These are phyloP conservation scores for Drosophila mayri DNA, from an alignment of 1,140 invertebrate genomes.

Conservation along the genomic window DNA sequence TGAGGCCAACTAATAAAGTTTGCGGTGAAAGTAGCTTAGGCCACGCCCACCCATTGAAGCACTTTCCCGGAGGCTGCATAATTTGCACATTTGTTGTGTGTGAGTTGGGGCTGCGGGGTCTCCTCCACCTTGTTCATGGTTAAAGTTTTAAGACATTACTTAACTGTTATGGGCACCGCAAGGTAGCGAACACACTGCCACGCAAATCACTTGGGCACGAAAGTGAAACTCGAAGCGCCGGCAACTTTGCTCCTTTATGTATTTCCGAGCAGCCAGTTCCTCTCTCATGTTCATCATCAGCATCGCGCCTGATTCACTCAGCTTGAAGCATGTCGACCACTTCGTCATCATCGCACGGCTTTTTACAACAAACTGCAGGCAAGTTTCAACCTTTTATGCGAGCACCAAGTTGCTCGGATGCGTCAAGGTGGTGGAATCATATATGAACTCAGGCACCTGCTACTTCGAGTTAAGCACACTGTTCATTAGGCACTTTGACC, in stretches of 20 bases:
- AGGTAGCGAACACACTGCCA: conserved; percentile 50
- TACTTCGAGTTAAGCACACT: conserved; percentile 8
- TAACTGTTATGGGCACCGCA: conserved; percentile 80
- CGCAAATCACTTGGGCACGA: conserved; percentile 77
- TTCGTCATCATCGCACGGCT: conserved; percentile 45
- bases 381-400: conserved; percentile 75
- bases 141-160: conserved; percentile 80
- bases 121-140: conserved; percentile 49
- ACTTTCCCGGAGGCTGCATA: conserved; percentile 52
- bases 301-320: conserved; percentile 50
- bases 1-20: conserved; percentile 75
- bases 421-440: conserved; percentile 35
- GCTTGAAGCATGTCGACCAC: conserved; percentile 37
- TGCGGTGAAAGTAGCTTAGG: conserved; percentile 64
- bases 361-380: conserved; percentile 75
- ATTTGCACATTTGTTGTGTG: conserved; percentile 71
- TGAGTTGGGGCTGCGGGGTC: conserved; percentile 5
- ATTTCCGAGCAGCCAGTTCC: conserved; percentile 18
- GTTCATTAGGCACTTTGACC: conserved; percentile 21
- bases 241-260: conserved; percentile 45
- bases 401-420: conserved; percentile 39
- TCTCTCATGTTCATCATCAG: conserved; percentile 27
- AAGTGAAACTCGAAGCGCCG: conserved; percentile 72
- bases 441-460: conserved; percentile 22
- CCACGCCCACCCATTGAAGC: conserved; percentile 58